Evolutionary conservation across 2,797 vertebrate genomes (phyloP), one percentile per base, ranked within the genome.

Genomic region (Halcyon chelicuti): DNA sequence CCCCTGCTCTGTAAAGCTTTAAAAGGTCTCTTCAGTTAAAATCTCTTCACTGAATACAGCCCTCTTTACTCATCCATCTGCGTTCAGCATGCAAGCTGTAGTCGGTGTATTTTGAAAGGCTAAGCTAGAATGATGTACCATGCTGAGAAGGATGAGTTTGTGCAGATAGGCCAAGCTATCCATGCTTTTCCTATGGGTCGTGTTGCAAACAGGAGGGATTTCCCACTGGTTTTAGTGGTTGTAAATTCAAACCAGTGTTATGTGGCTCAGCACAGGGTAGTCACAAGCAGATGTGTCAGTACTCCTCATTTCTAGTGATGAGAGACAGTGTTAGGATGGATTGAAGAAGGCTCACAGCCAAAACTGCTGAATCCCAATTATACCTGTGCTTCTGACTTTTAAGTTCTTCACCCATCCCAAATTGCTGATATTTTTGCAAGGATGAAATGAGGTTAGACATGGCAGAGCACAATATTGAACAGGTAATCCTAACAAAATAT

Each of bases 1-100:
- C 10, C 29, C 5, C n/a, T 81, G 68, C 33, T 93, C 75, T 79
- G 31, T 33, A 57, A 33, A 57, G n/a, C 12, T 96, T 96, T 90
- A 85, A 96, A 95, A 97, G 76, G 55, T 94, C 93, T 95, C 63
- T 91, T 96, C 82, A 86, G 62, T 95, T 97, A 96, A 92, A 95
- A 90, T 71, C 37, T 68, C 78, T 90, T 52, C 55, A 13, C 39
- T 92, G 52, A 91, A 33, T 52, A 63, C 23, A 78, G 3, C 37
- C 17, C 58, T 35, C 28, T 16, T 76, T 88, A 75, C 29, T 71
- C 10, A 52, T 65, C 33, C 37, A 52, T 75, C 47, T 84, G 37
- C 17, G 29, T 33, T 52, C 10, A 71, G 28, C 20, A 14, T 29
- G 33, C 3, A 35, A 39, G 20, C 20, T 40, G 26, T 7, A 55